Evolutionary conservation across 1,140 invertebrate genomes (phyloP).

Genomic region (Drosophila orena): DNA sequence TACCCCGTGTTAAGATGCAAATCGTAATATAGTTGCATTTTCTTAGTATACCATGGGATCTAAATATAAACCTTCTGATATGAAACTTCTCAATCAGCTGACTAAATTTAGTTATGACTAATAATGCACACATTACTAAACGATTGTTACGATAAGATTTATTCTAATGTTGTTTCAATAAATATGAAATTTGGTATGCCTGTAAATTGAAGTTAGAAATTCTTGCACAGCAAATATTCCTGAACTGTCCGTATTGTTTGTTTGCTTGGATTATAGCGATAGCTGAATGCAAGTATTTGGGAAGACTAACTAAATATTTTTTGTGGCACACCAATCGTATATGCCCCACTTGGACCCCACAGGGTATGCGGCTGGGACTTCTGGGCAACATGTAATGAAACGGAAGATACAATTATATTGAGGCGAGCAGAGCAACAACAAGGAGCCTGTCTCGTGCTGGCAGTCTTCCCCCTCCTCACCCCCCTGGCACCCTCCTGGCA

Average conservation of each 20-base stretch:
- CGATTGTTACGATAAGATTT: too few relatives aligned
- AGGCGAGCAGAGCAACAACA: conserved; percentile 28
- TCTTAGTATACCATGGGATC: not conserved
- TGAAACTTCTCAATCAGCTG: not conserved
- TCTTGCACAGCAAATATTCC: not conserved
- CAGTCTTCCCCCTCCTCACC: not conserved
- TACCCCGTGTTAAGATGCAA: not conserved
- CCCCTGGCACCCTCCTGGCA: not conserved
- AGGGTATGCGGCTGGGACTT: conserved; percentile 20
- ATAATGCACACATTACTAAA: too few relatives aligned
- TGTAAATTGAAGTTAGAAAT: not conserved
- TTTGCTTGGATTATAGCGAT: too few relatives aligned
- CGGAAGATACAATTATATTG: conserved; percentile 77
- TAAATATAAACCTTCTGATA: not conserved
- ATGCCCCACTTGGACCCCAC: not conserved
- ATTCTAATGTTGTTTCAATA: not conserved
- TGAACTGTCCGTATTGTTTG: not conserved
- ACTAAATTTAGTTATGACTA: not conserved
- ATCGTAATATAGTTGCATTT: too few relatives aligned
- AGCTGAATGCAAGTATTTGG: too few relatives aligned
- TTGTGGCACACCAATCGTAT: not conserved
- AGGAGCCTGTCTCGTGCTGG: conserved; percentile 41
- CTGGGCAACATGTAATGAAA: conserved; percentile 73
- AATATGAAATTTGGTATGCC: not conserved
- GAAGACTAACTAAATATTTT: not conserved